Conservation (phyloP, 2,113 vertebrate species). For the Sylvicapra grimmia region DNA sequence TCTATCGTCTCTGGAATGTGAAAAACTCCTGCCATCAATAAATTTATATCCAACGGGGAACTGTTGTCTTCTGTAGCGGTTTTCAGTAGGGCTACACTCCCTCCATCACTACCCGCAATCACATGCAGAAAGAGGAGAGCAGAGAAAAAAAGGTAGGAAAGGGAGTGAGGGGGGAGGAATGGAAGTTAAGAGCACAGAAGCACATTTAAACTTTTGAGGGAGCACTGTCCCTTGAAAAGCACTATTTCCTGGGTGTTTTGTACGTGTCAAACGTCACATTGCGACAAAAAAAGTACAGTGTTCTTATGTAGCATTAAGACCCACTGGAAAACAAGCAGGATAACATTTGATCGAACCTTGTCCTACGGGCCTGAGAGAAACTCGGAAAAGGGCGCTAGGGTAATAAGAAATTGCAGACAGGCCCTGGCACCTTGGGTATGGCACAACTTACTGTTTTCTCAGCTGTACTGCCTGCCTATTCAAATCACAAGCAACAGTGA, state of each 20-base stretch:
- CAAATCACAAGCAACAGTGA: not conserved
- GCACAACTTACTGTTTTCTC: not conserved
- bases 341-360: not conserved
- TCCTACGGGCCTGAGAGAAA: not conserved
- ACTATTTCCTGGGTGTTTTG: not conserved
- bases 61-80: not conserved
- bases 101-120: not conserved
- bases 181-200: not conserved
- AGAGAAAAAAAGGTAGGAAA: not conserved
- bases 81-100: not conserved
- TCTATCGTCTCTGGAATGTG: not conserved
- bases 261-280: not conserved
- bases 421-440: not conserved
- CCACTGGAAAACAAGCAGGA: not conserved
- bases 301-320: not conserved
- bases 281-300: not conserved
- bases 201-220: not conserved
- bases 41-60: not conserved
- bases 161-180: rapidly evolving
- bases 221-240: not conserved
- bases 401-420: not conserved
- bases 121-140: not conserved
- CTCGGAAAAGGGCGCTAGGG: not conserved
- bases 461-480: not conserved
- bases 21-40: not conserved